These are phyloP conservation scores for Hydriomena furcata DNA, from an alignment of 2,888 invertebrate species.

Conservation along the genomic window DNA sequence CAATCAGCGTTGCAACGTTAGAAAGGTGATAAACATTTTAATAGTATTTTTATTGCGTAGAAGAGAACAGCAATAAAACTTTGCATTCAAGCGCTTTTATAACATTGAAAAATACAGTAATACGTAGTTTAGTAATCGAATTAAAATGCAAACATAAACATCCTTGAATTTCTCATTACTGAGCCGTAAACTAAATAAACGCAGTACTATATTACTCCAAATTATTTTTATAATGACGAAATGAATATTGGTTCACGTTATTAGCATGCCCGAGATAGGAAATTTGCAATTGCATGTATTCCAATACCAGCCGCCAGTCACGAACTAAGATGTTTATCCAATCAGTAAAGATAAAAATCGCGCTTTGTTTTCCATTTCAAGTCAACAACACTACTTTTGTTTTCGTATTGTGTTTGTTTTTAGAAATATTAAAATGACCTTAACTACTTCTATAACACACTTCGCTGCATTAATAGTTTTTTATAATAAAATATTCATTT, in stretches of 20 bases:
- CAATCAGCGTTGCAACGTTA: conserved; percentile 12
- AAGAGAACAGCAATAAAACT: conserved; percentile 18
- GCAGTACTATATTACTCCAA: conserved; percentile 24
- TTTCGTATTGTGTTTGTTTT: conserved; percentile 35
- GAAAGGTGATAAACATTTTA: conserved; percentile 18
- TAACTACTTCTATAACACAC: conserved; percentile 1
- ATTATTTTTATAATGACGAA: conserved; percentile 48
- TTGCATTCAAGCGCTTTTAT: conserved; percentile 7
- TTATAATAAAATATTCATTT: background rate
- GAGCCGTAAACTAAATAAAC: conserved; percentile 25
- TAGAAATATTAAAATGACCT: conserved; percentile 20
- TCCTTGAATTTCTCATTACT: background rate
- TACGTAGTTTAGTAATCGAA: conserved; percentile 4
- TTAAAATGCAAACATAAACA: background rate
- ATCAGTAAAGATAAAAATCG: conserved; percentile 45
- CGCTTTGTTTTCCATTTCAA: conserved; percentile 40
- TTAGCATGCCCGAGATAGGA: conserved; percentile 52
- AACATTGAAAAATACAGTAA: conserved; percentile 5
- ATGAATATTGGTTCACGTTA: conserved; percentile 48
- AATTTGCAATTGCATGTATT: conserved; percentile 54
- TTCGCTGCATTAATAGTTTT: background rate
- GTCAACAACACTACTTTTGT: conserved; percentile 22
- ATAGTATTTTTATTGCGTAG: conserved; percentile 17
- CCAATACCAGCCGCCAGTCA: conserved; percentile 46
- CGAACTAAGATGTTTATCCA: conserved; percentile 51